phyloP scores from a whole-genome alignment of 2,113 vertebrate species.

The Xenopus borealis region DNA sequence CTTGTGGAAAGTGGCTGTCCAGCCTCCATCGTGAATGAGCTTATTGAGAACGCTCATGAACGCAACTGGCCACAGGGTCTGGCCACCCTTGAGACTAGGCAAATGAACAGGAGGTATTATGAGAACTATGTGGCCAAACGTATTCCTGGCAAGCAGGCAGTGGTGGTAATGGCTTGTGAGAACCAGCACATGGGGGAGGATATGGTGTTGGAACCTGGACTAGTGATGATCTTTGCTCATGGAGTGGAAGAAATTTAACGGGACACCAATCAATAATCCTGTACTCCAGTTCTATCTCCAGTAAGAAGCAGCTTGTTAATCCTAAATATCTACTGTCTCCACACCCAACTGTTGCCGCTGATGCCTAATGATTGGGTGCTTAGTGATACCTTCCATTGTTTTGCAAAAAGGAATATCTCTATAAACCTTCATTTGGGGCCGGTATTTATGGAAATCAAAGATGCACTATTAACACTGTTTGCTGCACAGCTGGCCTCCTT shows the following conservation, averaged over 20 bases:
- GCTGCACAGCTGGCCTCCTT: too few species aligned
- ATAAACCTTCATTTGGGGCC: background rate
- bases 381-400: constrained; percentile 26
- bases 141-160: constrained; percentile 95
- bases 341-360: constrained; percentile 20
- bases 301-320: constrained; percentile 5
- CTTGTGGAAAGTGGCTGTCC: constrained; percentile 96
- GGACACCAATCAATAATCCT: background rate
- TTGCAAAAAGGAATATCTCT: background rate
- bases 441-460: background rate
- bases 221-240: constrained; percentile 97
- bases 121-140: constrained; percentile 98
- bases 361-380: constrained; percentile 6
- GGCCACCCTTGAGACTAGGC: constrained; percentile 92
- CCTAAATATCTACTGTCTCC: background rate
- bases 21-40: constrained; percentile 89
- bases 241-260: constrained; percentile 87
- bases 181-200: constrained; percentile 98
- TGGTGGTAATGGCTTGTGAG: constrained; percentile 97
- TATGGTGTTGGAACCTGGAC: constrained; percentile 95
- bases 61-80: constrained; percentile 96
- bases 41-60: constrained; percentile 96
- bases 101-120: constrained; percentile 97
- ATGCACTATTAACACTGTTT: background rate
- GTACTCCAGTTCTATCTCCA: constrained; percentile 10